phyloP scores from a whole-genome alignment of 1,140 invertebrate species.

The Hylaeus anthracinus region DNA sequence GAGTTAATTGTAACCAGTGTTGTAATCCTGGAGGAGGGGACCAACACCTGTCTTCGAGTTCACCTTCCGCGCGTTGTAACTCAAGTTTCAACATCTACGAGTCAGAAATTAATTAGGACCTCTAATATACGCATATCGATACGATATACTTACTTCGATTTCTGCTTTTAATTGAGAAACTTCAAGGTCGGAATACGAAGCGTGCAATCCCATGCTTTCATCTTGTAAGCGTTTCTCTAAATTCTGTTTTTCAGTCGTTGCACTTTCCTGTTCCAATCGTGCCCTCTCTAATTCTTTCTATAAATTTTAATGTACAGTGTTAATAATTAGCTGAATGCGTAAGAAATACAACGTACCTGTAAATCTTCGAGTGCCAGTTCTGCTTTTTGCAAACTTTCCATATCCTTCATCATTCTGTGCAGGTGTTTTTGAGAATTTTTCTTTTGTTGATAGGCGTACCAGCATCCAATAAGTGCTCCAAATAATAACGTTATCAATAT shows the following conservation, averaged over 20 bases:
- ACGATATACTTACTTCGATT: conserved; percentile 84
- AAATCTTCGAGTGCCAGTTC: conserved; percentile 92
- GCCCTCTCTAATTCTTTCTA: conserved; percentile 84
- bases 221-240: conserved; percentile 88
- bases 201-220: conserved; percentile 85
- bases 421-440: conserved; percentile 92
- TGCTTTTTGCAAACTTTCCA: conserved; percentile 94
- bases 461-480: conserved; percentile 92
- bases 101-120: conserved; percentile 16
- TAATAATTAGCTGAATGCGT: neutral
- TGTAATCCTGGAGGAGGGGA: conserved; percentile 93
- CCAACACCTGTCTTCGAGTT: conserved; percentile 93
- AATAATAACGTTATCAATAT: conserved; percentile 91
- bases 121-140: neutral
- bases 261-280: conserved; percentile 87
- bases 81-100: conserved; percentile 89
- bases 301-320: conserved; percentile 43
- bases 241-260: conserved; percentile 90
- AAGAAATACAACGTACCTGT: conserved; percentile 82
- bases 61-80: conserved; percentile 91
- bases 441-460: conserved; percentile 94
- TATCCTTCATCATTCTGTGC: conserved; percentile 94
- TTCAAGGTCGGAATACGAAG: conserved; percentile 90
- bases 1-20: conserved; percentile 95
- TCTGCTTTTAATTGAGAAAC: conserved; percentile 90